A percentile compares a stretch with the other conserved stretches of the same genome.
phyloP scores from a whole-genome alignment of 2,113 vertebrate species.

The Chitala chitala region DNA sequence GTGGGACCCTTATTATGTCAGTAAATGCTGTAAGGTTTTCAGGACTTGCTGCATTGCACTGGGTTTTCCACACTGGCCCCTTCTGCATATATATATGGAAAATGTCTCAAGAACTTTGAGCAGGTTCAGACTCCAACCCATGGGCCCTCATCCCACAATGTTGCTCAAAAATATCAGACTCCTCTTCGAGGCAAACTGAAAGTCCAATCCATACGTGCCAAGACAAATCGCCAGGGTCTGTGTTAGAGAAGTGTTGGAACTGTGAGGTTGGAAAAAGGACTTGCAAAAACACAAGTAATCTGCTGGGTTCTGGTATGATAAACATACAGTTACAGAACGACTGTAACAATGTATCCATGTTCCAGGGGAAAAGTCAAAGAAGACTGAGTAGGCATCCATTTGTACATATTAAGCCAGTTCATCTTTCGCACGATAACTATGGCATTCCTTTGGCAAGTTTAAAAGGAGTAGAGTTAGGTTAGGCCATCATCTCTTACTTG shows the following conservation, averaged over 20 bases:
- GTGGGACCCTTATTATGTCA: constrained; percentile 43
- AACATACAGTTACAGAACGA: not conserved
- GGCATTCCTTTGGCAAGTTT: not conserved
- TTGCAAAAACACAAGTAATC: not conserved
- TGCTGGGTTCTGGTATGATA: constrained; percentile 4
- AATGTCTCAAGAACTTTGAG: constrained; percentile 12
- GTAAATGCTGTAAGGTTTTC: constrained; percentile 53
- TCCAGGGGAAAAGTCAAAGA: constrained; percentile 1
- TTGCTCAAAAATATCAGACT: not conserved
- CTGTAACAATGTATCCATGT: not conserved
- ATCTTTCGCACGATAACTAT: not conserved
- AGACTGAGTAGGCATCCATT: not conserved
- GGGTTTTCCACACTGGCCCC: constrained; percentile 25
- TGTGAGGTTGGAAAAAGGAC: not conserved
- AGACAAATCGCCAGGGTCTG: constrained; percentile 2
- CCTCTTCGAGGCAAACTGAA: constrained; percentile 12
- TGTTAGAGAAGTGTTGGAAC: not conserved
- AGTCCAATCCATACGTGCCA: not conserved
- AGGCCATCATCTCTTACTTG: not conserved
- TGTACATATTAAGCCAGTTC: not conserved
- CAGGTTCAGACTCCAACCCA: not conserved
- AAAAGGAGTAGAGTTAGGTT: not conserved
- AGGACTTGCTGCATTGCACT: constrained; percentile 34
- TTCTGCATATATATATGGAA: constrained; percentile 14
- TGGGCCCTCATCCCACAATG: constrained; percentile 11